Evolutionary conservation across 2,888 invertebrate species (phyloP).

Genomic region (Schizaphis graminum): DNA sequence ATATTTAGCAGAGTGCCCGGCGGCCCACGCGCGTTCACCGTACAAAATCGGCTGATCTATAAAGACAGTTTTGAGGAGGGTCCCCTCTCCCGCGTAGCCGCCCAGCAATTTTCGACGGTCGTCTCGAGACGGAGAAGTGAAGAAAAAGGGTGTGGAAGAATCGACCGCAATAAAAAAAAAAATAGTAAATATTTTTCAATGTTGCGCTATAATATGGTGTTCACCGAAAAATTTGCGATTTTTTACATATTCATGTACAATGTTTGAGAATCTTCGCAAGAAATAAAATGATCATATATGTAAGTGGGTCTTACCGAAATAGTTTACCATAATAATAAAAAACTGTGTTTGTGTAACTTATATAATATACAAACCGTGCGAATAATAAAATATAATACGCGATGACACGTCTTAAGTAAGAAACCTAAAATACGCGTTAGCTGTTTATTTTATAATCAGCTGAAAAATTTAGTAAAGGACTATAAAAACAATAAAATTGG

Average conservation of each 20-base stretch:
- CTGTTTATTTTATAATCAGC: too few relatives aligned
- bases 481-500: too few relatives aligned
- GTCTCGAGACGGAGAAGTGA: neutral
- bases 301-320: neutral
- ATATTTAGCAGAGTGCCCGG: slow-evolving; percentile 49
- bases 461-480: too few relatives aligned
- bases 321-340: neutral
- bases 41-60: neutral
- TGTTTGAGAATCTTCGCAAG: neutral
- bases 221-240: neutral
- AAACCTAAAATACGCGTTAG: neutral
- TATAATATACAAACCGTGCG: neutral
- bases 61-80: neutral
- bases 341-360: neutral
- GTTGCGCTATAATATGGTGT: neutral
- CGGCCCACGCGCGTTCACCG: slow-evolving; percentile 6
- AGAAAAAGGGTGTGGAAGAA: neutral
- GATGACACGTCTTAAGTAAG: neutral
- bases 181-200: neutral
- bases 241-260: neutral
- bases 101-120: neutral
- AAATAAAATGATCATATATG: neutral
- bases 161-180: neutral
- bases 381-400: neutral
- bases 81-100: neutral